Percentiles rank a stretch among this genome's conserved stretches.
These are phyloP conservation scores for Gnathonemus echidnorhynchus DNA, from an alignment of 2,113 vertebrate genomes.

Conservation along the genomic window DNA sequence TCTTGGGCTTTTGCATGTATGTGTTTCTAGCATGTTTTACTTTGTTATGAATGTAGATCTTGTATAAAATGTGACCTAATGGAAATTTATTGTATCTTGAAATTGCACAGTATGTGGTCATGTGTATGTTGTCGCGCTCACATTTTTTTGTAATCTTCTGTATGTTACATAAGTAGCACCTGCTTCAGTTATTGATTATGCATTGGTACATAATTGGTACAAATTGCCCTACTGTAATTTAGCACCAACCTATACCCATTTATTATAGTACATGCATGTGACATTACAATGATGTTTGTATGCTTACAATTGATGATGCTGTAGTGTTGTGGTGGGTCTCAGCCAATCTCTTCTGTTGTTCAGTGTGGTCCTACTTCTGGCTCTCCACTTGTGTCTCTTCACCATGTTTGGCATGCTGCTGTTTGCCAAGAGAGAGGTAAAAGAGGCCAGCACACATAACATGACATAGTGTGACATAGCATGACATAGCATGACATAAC, in stretches of 20 bases:
- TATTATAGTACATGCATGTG: not conserved
- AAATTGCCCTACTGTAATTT: not conserved
- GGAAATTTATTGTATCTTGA: not conserved
- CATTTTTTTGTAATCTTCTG: not conserved
- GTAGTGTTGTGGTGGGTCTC: not conserved
- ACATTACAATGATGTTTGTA: not conserved
- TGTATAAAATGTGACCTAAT: not conserved
- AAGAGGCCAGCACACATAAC: constrained; percentile 1
- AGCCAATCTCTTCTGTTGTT: not conserved
- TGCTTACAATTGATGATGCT: not conserved
- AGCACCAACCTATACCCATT: not conserved
- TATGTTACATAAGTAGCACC: not conserved
- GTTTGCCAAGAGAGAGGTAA: constrained; percentile 73
- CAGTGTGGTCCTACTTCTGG: constrained; percentile 65
- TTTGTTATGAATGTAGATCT: not conserved
- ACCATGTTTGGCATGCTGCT: constrained; percentile 91
- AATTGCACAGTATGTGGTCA: not conserved
- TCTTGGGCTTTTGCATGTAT: not conserved
- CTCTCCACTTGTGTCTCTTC: constrained; percentile 82
- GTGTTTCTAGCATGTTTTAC: not conserved
- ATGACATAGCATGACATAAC: not conserved
- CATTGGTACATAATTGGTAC: not conserved
- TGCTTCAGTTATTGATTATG: not conserved
- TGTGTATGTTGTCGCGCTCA: not conserved
- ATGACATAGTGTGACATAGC: not conserved